Evolutionary conservation across 2,797 vertebrate species (phyloP).

Genomic region (Rhinoraja longicauda): DNA sequence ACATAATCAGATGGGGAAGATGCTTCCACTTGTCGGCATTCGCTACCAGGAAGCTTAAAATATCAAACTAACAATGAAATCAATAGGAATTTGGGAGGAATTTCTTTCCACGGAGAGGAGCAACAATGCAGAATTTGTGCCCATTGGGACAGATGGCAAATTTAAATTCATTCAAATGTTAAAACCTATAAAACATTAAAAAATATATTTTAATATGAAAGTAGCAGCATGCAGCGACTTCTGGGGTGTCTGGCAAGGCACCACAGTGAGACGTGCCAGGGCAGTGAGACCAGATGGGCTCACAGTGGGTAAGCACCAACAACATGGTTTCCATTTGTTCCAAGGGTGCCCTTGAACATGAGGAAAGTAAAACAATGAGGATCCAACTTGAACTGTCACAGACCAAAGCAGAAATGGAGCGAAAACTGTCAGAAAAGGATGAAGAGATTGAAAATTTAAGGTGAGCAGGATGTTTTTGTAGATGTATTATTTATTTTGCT

Average conservation of each 20-base stretch:
- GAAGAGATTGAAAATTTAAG: slow-evolving; percentile 77
- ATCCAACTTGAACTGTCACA: slow-evolving; percentile 86
- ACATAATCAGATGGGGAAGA: background rate
- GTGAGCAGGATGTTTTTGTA: slow-evolving; percentile 44
- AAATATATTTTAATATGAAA: background rate
- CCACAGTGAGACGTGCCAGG: background rate
- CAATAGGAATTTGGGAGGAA: background rate
- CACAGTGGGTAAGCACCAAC: no score
- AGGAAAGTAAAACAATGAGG: slow-evolving; percentile 85
- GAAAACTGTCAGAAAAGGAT: slow-evolving; percentile 83
- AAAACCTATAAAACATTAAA: background rate
- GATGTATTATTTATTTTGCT: background rate
- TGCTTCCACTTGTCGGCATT: background rate
- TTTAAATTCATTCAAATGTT: background rate
- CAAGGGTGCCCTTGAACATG: slow-evolving; percentile 82
- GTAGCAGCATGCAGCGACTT: background rate
- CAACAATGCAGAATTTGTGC: background rate
- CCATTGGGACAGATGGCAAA: no score
- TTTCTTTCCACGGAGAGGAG: background rate
- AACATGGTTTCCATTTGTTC: slow-evolving; percentile 8
- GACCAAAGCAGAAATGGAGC: slow-evolving; percentile 81
- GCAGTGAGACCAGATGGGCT: background rate
- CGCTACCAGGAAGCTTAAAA: no score
- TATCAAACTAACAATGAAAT: background rate
- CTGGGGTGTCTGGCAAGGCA: background rate